Conservation (phyloP, 1,140 invertebrate genomes). For the Atopsyche davidsoni region DNA sequence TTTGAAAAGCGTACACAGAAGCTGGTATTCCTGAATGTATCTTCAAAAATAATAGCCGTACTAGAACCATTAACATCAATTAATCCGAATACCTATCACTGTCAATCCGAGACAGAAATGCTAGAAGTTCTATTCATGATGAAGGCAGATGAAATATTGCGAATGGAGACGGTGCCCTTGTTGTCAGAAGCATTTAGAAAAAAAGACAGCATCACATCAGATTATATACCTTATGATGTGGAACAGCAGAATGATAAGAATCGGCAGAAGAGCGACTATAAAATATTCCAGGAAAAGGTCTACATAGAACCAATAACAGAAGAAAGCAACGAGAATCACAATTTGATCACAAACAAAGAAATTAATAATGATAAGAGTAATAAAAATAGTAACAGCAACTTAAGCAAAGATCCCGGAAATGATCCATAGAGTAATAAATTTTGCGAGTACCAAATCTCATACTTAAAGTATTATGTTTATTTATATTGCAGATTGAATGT, state of each 20-base stretch:
- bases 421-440: too few species aligned
- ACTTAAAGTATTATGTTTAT: too few species aligned
- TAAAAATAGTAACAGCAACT: background rate
- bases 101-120: slow-evolving; percentile 27
- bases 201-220: slow-evolving; percentile 24
- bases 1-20: slow-evolving; percentile 54
- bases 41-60: slow-evolving; percentile 41
- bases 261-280: slow-evolving; percentile 2
- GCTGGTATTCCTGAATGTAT: slow-evolving; percentile 61
- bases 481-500: too few species aligned
- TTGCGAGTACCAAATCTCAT: too few species aligned
- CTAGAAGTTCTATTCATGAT: slow-evolving; percentile 26
- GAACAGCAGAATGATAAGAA: slow-evolving; percentile 1
- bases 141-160: slow-evolving; percentile 24
- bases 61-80: slow-evolving; percentile 30
- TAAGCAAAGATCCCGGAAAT: too few species aligned
- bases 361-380: background rate
- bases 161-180: slow-evolving; percentile 24
- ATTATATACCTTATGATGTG: slow-evolving; percentile 1
- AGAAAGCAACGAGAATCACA: slow-evolving; percentile 6
- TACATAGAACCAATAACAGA: slow-evolving; percentile 14
- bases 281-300: slow-evolving; percentile 11
- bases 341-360: background rate
- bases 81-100: slow-evolving; percentile 25
- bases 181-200: slow-evolving; percentile 27